Evolutionary conservation across 2,113 vertebrate species (phyloP).

Genomic region (Bothrops jararaca): DNA sequence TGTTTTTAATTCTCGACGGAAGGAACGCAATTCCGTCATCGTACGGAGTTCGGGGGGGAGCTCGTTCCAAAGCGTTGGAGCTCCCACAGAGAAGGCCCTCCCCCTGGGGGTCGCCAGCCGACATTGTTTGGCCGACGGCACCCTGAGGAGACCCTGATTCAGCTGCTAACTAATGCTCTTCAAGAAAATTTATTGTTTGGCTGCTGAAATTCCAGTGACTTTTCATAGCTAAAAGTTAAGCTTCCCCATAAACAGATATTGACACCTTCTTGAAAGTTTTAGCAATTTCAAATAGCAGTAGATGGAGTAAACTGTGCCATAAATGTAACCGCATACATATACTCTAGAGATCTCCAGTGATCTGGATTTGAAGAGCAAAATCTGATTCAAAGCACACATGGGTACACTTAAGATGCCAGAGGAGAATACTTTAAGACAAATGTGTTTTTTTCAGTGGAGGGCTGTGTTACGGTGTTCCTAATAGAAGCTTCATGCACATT

Average conservation of each 20-base stretch:
- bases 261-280: neutral
- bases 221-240: neutral
- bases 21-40: too few relatives aligned
- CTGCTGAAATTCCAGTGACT: neutral
- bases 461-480: neutral
- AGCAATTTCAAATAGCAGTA: neutral
- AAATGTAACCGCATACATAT: neutral
- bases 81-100: too few relatives aligned
- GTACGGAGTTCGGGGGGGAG: too few relatives aligned
- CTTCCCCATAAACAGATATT: neutral
- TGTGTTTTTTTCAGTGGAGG: neutral
- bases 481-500: neutral
- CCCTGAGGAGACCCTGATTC: too few relatives aligned
- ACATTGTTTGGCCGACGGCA: too few relatives aligned
- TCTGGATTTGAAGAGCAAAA: neutral
- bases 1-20: too few relatives aligned
- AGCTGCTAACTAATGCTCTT: neutral
- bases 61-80: too few relatives aligned
- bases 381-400: neutral
- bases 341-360: neutral
- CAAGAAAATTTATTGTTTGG: neutral
- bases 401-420: neutral
- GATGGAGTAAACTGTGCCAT: neutral
- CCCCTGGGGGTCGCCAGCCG: too few relatives aligned
- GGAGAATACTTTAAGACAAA: neutral